Evolutionary conservation across 2,113 vertebrate species (phyloP), one percentile per base, ranked within the genome.

Genomic region (Centrocercus urophasianus): DNA sequence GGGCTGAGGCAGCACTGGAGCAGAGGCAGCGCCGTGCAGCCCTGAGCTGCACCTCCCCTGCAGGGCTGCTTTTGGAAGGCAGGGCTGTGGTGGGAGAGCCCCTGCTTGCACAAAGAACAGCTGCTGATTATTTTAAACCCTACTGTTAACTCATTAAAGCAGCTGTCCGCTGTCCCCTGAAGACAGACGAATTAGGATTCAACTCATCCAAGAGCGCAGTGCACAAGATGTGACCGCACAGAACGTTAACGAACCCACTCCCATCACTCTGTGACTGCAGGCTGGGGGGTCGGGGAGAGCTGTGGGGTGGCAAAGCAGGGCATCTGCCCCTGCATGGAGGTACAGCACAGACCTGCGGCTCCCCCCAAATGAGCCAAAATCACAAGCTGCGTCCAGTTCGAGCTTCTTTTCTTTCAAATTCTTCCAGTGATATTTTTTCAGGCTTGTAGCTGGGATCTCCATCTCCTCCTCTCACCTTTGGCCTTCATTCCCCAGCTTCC

Each of bases 111-210:
- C 89, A 36, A 81, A 22, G 93, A 96, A 73, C 97, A 97, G 96
- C 96, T 97, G 97, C 96, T 25, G 14, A 80, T 56, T 82, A 87
- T 96, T 96, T 95, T 95, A 97, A 97, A 97, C 88, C 88, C 86
- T 57, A 88, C 94, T 83, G 86, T 96, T 97, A 89, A 91, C 96
- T 98, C 97, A 93, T 96, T 92, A 93, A 96, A 94, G 94, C 97
- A 98, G 97, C 96, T 98, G 97, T 86, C 97, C 90, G 84, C 91
- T 78, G 28, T 93, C 97, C 94, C 94, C 97, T 3, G 24, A 97
- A 96, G 97, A 97, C 90, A 89, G 96, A 63, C 69, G 96, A 91
- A 98, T 97, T 87, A 96, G 96, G 97, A 97, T 94, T 67, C 96
- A 97, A 93, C 95, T 97, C 96, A 97, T 84, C 93, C 93, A 94